These are phyloP conservation scores for Caranx melampygus DNA, from an alignment of 2,113 vertebrate species.

Conservation along the genomic window DNA sequence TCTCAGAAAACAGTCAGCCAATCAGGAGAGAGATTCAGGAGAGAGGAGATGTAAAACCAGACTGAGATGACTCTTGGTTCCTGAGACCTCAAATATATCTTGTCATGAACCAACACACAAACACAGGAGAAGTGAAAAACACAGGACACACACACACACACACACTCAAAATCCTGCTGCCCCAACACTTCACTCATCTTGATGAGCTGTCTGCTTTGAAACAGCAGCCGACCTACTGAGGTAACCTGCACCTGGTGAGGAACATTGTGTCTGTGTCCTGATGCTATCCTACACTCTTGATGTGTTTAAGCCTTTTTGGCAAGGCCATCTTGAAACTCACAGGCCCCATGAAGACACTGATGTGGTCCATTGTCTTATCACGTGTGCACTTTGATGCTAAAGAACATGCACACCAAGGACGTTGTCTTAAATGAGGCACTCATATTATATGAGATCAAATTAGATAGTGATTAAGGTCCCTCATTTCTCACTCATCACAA, in stretches of 20 bases:
- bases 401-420: not conserved
- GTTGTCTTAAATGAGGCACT: slow-evolving; percentile 1
- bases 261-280: not conserved
- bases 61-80: too few species aligned
- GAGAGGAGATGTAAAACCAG: too few species aligned
- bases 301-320: slow-evolving; percentile 1
- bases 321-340: not conserved
- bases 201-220: slow-evolving; percentile 62
- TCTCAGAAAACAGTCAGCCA: too few species aligned
- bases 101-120: too few species aligned
- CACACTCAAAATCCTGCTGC: slow-evolving; percentile 24
- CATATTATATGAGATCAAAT: not conserved
- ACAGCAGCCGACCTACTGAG: slow-evolving; percentile 37
- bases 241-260: slow-evolving; percentile 12
- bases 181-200: slow-evolving; percentile 46
- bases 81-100: too few species aligned
- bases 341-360: not conserved
- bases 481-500: not conserved
- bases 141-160: too few species aligned
- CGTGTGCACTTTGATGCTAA: not conserved
- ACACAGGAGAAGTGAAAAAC: too few species aligned
- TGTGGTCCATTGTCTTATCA: not conserved
- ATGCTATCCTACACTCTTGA: not conserved
- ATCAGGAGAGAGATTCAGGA: too few species aligned
- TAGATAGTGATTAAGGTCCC: slow-evolving; percentile 3